Evolutionary conservation across 2,113 vertebrate genomes (phyloP).

Genomic region (Paratilapia polleni): DNA sequence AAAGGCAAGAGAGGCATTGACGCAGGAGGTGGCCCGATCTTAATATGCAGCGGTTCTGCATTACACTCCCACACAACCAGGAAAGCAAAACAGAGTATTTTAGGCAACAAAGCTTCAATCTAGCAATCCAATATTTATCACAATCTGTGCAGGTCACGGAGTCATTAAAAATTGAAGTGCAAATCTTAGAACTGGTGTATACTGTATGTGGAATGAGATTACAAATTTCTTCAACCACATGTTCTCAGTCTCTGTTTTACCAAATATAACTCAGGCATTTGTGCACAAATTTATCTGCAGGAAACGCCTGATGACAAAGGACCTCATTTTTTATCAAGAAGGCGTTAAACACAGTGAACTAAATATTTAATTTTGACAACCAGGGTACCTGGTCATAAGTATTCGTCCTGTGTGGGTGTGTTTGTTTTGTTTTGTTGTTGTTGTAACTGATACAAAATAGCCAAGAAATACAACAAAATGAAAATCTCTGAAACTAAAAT

Average conservation of each 20-base stretch:
- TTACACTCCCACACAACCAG: not conserved
- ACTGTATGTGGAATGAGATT: conserved; percentile 5
- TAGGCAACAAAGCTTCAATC: conserved; percentile 8
- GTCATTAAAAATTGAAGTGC: not conserved
- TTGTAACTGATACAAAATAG: not conserved
- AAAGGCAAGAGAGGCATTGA: conserved; percentile 34
- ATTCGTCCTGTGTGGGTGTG: not conserved
- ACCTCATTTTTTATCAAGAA: not conserved
- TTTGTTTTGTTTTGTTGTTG: not conserved
- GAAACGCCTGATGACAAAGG: conserved; percentile 18
- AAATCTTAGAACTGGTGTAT: not conserved
- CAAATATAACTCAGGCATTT: conserved; percentile 64
- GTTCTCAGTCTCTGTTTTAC: conserved; percentile 58
- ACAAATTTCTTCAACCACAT: conserved; percentile 42
- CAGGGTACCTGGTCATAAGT: conserved; percentile 35
- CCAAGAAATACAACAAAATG: not conserved
- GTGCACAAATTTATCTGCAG: conserved; percentile 44
- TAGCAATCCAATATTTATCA: not conserved
- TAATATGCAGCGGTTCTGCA: conserved; percentile 3
- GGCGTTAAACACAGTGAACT: conserved; percentile 18
- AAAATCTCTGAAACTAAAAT: conserved; percentile 13
- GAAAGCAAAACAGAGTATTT: not conserved
- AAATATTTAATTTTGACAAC: not conserved
- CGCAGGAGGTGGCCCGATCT: conserved; percentile 10
- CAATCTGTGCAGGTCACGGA: conserved; percentile 1